Evolutionary conservation across 2,888 invertebrate genomes (phyloP).

Genomic region (Chrysomela aeneicollis): DNA sequence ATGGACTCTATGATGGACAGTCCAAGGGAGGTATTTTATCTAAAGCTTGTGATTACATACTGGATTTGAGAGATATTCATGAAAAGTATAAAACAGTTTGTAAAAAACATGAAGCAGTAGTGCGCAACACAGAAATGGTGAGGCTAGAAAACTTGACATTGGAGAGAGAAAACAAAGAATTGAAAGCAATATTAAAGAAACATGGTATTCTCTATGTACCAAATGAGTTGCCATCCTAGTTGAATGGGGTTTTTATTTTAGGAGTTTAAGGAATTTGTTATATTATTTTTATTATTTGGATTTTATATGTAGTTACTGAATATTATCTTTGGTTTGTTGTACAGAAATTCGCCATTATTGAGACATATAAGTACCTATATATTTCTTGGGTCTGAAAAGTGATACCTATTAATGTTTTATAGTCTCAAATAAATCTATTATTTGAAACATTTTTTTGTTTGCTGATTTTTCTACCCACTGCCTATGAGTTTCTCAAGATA

Average conservation of each 20-base stretch:
- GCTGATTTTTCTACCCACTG: no score
- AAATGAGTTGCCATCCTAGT: conserved; percentile 28
- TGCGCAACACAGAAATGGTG: conserved; percentile 73
- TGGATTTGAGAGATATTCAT: conserved; percentile 81
- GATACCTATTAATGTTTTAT: neutral
- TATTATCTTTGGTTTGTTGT: conserved; percentile 26
- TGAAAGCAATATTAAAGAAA: conserved; percentile 72
- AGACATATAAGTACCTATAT: no score
- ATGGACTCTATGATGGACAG: conserved; percentile 71
- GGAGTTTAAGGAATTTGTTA: conserved; percentile 25
- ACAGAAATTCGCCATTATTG: conserved; percentile 26
- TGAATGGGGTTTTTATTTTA: conserved; percentile 7
- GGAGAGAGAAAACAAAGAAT: conserved; percentile 78
- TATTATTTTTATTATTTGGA: conserved; percentile 23
- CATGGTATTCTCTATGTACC: conserved; percentile 64
- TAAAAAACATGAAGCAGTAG: conserved; percentile 75
- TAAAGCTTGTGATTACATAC: conserved; percentile 94
- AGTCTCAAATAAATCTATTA: neutral
- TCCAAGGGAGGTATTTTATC: conserved; percentile 96
- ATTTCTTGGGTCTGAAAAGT: neutral
- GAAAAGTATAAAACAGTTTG: conserved; percentile 71
- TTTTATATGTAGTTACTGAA: conserved; percentile 12
- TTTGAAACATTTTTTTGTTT: neutral
- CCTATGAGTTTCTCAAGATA: no score
- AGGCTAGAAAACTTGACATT: conserved; percentile 77